Percentiles rank a stretch among this genome's conserved stretches.
These are phyloP conservation scores for Labeo rohita DNA, from an alignment of 2,113 vertebrate genomes.

Conservation along the genomic window DNA sequence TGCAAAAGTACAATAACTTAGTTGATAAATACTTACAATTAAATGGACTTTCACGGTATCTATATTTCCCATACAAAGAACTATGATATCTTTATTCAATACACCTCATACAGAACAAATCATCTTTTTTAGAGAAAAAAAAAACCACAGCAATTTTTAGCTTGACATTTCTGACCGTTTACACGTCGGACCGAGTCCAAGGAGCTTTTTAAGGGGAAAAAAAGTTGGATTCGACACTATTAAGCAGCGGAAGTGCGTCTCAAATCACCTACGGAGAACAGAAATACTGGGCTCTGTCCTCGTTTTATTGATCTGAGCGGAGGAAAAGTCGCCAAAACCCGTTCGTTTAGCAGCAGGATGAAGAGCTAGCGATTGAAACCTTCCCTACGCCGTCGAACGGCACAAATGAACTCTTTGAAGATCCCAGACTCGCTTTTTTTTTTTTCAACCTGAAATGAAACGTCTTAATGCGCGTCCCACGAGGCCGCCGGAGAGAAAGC, in stretches of 20 bases:
- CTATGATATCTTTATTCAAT: constrained; percentile 76
- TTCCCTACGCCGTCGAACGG: constrained; percentile 9
- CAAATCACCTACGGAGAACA: not conserved
- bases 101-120: constrained; percentile 73
- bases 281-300: not conserved
- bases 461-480: constrained; percentile 38
- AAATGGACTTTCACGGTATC: constrained; percentile 76
- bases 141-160: constrained; percentile 70
- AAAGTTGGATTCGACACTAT: not conserved
- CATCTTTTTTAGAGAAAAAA: constrained; percentile 35
- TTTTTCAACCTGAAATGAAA: constrained; percentile 48
- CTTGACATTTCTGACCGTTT: constrained; percentile 65
- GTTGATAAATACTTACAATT: constrained; percentile 90
- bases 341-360: constrained; percentile 43
- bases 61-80: constrained; percentile 76
- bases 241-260: constrained; percentile 7
- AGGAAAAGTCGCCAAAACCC: constrained; percentile 21
- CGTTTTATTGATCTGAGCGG: not conserved
- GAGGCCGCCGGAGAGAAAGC: constrained; percentile 19
- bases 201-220: constrained; percentile 38
- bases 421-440: constrained; percentile 46
- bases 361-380: constrained; percentile 67
- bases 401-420: constrained; percentile 11
- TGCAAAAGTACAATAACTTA: constrained; percentile 90
- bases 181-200: constrained; percentile 45